Evolutionary conservation across 53 echinoderm and acorn worm genomes (phyloP), one percentile per base, ranked within the genome.

Genomic region (Mesocentrotus franciscanus): DNA sequence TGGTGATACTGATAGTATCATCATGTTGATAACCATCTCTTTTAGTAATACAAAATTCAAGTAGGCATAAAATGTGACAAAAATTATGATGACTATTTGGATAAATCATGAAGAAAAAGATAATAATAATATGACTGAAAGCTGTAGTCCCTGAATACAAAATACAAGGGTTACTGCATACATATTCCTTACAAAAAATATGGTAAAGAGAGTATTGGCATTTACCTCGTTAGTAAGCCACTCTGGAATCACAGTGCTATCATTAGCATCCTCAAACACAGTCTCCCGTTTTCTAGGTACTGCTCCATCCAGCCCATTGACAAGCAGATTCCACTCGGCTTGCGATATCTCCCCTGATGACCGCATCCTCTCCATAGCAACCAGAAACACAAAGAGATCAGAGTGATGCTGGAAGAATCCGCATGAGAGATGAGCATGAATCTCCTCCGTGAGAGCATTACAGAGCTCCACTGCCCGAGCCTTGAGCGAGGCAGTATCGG

Each of bases 401-500:
- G 97, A 93, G 61, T 99, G 99, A 12, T 92, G 97, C 58, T 94
- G 95, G 92, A 97, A 97, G 61, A 96, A 75, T 30, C 95, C 96
- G 24, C 92, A 81, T 1, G 96, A 61, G 34, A 98, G 56, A 35
- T 95, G 61, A 49, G 93, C 76, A 35, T 98, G 99, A 56, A 96
- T 76, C 58, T 96, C 94, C 35, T 71, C 60, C 34, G 98, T 97
- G 72, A 99, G 85, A 20, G 96, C 96, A 42, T 99, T 96, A 55
- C 93, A 95, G 89, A 99, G 95, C 94, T 99, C 97, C 22, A 97
- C 96, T 1, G 98, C 99, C 29, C 99, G 92, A 0, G 99, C 99
- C 76, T 95, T 92, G 10, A 98, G 96, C 58, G 97, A 96, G 34
- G 97, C 96, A 56, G 97, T 96, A 84, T 97, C 97, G 1, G 98